phyloP scores from a whole-genome alignment of 35 echinoderm and acorn worm genomes.

The Holothuria glaberrima region DNA sequence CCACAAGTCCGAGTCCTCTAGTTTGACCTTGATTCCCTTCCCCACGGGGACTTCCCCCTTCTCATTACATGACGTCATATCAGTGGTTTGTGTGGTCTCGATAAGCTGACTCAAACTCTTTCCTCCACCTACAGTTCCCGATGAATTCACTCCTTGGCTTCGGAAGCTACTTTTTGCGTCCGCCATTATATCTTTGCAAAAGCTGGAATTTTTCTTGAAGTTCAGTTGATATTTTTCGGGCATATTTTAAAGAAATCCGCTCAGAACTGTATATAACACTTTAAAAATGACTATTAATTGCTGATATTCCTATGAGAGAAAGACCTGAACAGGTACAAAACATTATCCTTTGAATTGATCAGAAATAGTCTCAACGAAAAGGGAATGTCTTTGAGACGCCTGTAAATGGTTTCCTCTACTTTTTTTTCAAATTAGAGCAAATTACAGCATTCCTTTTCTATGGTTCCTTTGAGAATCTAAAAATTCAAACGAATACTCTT shows the following conservation, averaged over 20 bases:
- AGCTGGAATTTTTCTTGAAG: neutral
- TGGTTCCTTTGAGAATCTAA: too few species aligned
- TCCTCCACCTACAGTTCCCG: neutral
- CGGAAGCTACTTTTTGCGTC: neutral
- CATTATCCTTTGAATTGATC: too few species aligned
- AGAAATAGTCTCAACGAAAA: too few species aligned
- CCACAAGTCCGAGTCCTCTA: slow-evolving; percentile 86
- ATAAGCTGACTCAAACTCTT: neutral
- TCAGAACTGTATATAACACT: too few species aligned
- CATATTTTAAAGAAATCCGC: neutral
- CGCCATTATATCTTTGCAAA: slow-evolving; percentile 5
- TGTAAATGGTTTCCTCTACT: too few species aligned
- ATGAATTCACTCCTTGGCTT: neutral
- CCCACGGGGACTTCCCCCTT: neutral
- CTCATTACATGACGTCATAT: neutral
- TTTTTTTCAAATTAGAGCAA: too few species aligned
- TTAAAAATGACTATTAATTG: too few species aligned
- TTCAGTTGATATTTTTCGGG: slow-evolving; percentile 21
- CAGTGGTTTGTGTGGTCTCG: neutral
- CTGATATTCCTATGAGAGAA: too few species aligned
- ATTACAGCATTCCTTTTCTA: too few species aligned
- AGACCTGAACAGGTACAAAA: too few species aligned
- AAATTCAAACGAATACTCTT: too few species aligned
- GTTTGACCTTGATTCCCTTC: slow-evolving; percentile 70
- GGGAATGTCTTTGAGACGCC: too few species aligned